Percentiles rank a stretch among this genome's conserved stretches.
Evolutionary conservation across 2,113 vertebrate species (phyloP).

Genomic region (Microcebus tavaratra): DNA sequence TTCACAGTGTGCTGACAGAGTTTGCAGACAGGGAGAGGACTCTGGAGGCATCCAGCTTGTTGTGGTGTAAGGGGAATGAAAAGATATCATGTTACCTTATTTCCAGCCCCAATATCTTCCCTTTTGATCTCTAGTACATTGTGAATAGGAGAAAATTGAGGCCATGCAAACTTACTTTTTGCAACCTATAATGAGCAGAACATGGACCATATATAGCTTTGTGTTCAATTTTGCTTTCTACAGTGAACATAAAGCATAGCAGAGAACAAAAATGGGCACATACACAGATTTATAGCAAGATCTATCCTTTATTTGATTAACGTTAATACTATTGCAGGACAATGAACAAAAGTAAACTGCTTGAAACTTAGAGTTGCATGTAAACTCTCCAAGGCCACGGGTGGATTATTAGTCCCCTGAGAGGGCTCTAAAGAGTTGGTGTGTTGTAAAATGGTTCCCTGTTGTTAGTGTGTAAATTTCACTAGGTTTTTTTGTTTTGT

Average conservation of each 20-base stretch:
- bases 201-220: not conserved
- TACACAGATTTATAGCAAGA: not conserved
- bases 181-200: not conserved
- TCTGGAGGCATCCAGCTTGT: not conserved
- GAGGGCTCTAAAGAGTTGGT: not conserved
- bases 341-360: not conserved
- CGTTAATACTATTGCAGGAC: not conserved
- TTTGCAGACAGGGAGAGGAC: not conserved
- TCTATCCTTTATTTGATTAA: not conserved
- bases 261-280: not conserved
- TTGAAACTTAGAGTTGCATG: not conserved
- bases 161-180: not conserved
- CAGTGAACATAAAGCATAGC: not conserved
- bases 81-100: not conserved
- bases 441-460: not conserved
- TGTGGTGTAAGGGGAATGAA: not conserved
- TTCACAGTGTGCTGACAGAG: not conserved
- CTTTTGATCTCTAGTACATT: not conserved
- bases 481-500: not conserved
- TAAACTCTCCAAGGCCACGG: not conserved
- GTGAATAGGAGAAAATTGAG: not conserved
- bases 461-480: not conserved
- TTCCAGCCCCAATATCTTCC: not conserved
- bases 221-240: not conserved
- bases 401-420: not conserved